These are phyloP conservation scores for Epirrhoe alternata DNA, from an alignment of 2,888 invertebrate species.

Conservation along the genomic window DNA sequence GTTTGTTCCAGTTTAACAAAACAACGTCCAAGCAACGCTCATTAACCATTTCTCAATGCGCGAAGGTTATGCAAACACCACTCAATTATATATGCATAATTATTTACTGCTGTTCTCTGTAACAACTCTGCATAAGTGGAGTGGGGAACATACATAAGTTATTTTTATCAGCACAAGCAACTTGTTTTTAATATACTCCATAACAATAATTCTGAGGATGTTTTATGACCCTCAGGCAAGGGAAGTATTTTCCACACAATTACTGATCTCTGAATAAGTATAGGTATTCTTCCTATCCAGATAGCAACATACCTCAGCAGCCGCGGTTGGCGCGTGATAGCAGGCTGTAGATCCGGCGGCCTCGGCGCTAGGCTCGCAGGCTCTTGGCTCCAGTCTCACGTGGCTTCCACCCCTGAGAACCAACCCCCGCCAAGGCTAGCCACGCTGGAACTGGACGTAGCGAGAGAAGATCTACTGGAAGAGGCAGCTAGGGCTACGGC, in stretches of 20 bases:
- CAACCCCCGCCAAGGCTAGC: conserved; percentile 85
- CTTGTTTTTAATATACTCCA: no score
- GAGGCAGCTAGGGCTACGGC: conserved; percentile 92
- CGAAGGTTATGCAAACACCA: conserved; percentile 41
- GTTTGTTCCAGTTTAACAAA: conserved; percentile 42
- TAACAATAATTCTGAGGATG: no score
- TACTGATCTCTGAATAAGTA: no score
- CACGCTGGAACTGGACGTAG: conserved; percentile 91
- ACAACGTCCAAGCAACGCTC: conserved; percentile 39
- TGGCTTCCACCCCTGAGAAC: conserved; percentile 77
- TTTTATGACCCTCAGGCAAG: no score
- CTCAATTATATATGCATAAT: conserved; percentile 40
- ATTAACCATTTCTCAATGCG: conserved; percentile 41
- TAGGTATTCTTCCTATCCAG: conserved; percentile 64
- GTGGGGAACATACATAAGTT: not conserved
- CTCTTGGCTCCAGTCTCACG: conserved; percentile 83
- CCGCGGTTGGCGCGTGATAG: conserved; percentile 91
- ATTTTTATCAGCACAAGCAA: not conserved
- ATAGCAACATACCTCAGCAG: conserved; percentile 89
- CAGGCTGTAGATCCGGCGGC: conserved; percentile 88
- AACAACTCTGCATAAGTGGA: conserved; percentile 17
- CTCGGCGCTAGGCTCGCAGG: conserved; percentile 86
- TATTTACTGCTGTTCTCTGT: conserved; percentile 30
- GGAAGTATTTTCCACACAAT: no score
- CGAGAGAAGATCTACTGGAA: conserved; percentile 91